Conservation (phyloP, 37 sponge, comb jelly and placozoan genomes). For the Spongilla lacustris region DNA sequence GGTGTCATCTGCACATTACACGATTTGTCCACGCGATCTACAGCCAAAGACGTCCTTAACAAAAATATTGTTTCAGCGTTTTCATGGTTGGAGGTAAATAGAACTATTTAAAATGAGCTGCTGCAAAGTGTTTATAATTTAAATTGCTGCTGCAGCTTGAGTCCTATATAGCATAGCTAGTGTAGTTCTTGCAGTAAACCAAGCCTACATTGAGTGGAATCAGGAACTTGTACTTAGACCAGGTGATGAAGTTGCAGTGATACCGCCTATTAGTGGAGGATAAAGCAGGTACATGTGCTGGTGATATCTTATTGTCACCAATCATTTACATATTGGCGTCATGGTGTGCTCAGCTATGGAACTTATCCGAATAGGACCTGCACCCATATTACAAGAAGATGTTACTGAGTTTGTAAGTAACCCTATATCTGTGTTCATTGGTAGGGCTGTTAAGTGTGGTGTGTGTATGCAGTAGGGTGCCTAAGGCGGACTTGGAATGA, state of each 20-base stretch:
- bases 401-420: slow-evolving; percentile 41
- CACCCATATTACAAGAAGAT: slow-evolving; percentile 36
- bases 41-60: slow-evolving; percentile 45
- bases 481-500: no score
- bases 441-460: no score
- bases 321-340: neutral
- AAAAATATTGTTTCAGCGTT: slow-evolving; percentile 25
- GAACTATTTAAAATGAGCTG: no score
- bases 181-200: slow-evolving; percentile 80
- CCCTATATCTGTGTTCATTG: slow-evolving; percentile 77
- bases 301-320: neutral
- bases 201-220: slow-evolving; percentile 65
- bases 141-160: slow-evolving; percentile 30
- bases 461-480: no score
- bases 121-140: neutral
- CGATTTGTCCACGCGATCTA: neutral
- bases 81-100: slow-evolving; percentile 66
- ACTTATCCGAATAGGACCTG: slow-evolving; percentile 43
- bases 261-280: slow-evolving; percentile 97
- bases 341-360: slow-evolving; percentile 2
- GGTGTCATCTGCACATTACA: slow-evolving; percentile 25
- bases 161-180: slow-evolving; percentile 35
- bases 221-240: slow-evolving; percentile 38
- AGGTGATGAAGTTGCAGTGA: slow-evolving; percentile 86
- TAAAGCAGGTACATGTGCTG: slow-evolving; percentile 15